Percentiles rank a stretch among this genome's conserved stretches.
Conservation (phyloP, 2,888 invertebrate species). For the Tribolium freemani region DNA sequence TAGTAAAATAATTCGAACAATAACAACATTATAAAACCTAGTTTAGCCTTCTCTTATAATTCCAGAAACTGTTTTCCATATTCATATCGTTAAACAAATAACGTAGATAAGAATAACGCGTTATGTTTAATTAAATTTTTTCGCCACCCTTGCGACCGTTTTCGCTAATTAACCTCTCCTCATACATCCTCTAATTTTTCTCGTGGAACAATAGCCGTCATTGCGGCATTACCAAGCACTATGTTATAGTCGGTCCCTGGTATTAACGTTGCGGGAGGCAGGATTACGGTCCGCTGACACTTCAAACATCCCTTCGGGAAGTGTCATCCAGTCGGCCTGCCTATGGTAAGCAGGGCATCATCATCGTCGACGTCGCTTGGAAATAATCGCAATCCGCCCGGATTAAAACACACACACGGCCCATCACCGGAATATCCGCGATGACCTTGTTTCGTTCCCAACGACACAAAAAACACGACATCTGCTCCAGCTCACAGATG, state of each 20-base stretch:
- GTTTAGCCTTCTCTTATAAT: too few relatives aligned
- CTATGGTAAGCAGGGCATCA: constrained; percentile 18
- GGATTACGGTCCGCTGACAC: constrained; percentile 48
- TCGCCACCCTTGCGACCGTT: neutral
- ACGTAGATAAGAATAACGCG: neutral
- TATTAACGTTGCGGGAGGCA: constrained; percentile 44
- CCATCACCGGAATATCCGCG: constrained; percentile 23
- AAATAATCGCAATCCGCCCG: constrained; percentile 26
- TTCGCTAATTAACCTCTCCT: neutral
- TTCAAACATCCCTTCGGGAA: constrained; percentile 46
- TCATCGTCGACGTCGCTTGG: constrained; percentile 10
- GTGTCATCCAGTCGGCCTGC: constrained; percentile 23
- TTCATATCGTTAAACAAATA: neutral
- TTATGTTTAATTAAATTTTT: neutral
- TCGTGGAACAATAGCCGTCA: neutral
- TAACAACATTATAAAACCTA: too few relatives aligned
- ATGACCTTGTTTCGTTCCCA: constrained; percentile 6
- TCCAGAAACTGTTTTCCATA: too few relatives aligned
- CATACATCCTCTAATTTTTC: constrained; percentile 1
- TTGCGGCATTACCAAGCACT: constrained; percentile 9
- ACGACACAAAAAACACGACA: constrained; percentile 13
- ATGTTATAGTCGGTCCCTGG: constrained; percentile 32
- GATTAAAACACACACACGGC: constrained; percentile 12
- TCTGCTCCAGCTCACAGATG: constrained; percentile 21
- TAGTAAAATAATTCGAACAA: too few relatives aligned